Conservation (phyloP, 2,888 invertebrate genomes). For the Anoplius nigerrimus region DNA sequence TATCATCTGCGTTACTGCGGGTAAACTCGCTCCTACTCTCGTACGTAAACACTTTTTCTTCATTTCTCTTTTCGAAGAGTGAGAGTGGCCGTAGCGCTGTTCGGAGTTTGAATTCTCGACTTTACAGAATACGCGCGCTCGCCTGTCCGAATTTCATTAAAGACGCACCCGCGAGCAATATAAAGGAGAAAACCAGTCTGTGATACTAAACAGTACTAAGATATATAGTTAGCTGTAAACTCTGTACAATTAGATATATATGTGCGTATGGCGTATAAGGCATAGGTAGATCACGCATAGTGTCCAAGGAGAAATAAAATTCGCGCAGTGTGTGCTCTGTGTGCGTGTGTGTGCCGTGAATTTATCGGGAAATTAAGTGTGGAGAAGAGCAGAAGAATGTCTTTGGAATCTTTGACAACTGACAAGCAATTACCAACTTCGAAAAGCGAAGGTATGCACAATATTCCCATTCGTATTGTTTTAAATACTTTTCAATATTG, state of each 20-base stretch:
- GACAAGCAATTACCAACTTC: constrained; percentile 64
- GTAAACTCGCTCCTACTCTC: constrained; percentile 37
- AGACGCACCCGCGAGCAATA: constrained; percentile 20
- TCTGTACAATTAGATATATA: constrained; percentile 56
- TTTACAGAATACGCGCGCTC: too few relatives aligned
- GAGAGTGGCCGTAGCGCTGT: constrained; percentile 31
- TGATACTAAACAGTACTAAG: constrained; percentile 71
- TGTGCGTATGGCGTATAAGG: constrained; percentile 49
- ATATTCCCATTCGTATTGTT: constrained; percentile 1
- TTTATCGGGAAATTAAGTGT: constrained; percentile 40
- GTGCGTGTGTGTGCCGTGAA: constrained; percentile 39
- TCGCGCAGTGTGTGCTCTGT: constrained; percentile 24
- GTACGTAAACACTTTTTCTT: constrained; percentile 59
- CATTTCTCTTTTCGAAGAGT: constrained; percentile 44
- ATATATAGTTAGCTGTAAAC: constrained; percentile 60
- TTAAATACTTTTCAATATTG: too few relatives aligned
- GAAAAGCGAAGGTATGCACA: constrained; percentile 57
- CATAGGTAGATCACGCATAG: constrained; percentile 50
- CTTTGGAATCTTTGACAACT: constrained; percentile 68
- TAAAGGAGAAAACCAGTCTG: constrained; percentile 64
- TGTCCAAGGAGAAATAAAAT: constrained; percentile 7
- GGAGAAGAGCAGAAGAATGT: constrained; percentile 59
- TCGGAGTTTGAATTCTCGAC: constrained; percentile 29
- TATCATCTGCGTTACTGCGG: constrained; percentile 37
- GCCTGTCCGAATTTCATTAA: constrained; percentile 29